Conservation (phyloP, 1,140 invertebrate genomes). For the Dreissena rostriformis region DNA sequence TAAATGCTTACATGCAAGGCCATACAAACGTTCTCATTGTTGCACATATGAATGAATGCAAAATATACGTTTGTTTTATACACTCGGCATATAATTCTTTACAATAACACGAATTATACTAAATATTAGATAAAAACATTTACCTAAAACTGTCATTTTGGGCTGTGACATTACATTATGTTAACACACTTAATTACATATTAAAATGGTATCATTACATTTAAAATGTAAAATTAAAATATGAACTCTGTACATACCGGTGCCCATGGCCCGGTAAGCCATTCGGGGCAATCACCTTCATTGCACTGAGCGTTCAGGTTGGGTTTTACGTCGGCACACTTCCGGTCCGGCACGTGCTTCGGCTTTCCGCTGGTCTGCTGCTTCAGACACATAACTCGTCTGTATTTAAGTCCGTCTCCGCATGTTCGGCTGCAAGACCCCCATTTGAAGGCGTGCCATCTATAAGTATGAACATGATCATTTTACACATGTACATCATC, state of each 20-base stretch:
- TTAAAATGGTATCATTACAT: too few species aligned
- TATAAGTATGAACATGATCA: conserved; percentile 1
- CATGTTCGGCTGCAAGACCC: conserved; percentile 49
- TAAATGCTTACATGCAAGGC: too few species aligned
- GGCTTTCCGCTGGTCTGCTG: neutral
- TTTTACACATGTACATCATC: neutral
- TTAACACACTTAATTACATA: too few species aligned
- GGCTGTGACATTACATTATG: too few species aligned
- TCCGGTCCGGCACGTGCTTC: conserved; percentile 6
- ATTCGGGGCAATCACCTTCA: conserved; percentile 39
- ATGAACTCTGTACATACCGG: conserved; percentile 26
- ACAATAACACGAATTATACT: too few species aligned
- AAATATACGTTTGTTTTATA: too few species aligned
- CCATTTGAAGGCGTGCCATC: conserved; percentile 54
- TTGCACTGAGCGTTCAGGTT: conserved; percentile 25
- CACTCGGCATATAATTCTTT: too few species aligned
- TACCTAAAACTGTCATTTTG: too few species aligned
- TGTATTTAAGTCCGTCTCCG: conserved; percentile 39
- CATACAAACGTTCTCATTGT: too few species aligned
- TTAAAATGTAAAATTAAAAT: too few species aligned
- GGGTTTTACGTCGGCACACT: conserved; percentile 40
- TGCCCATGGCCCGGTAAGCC: conserved; percentile 51
- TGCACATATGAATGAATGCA: too few species aligned
- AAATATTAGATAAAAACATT: too few species aligned
- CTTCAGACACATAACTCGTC: conserved; percentile 37